Base-by-base conservation (phyloP, 2,888 invertebrate species). In the Drosophila maculinotata region DNA sequence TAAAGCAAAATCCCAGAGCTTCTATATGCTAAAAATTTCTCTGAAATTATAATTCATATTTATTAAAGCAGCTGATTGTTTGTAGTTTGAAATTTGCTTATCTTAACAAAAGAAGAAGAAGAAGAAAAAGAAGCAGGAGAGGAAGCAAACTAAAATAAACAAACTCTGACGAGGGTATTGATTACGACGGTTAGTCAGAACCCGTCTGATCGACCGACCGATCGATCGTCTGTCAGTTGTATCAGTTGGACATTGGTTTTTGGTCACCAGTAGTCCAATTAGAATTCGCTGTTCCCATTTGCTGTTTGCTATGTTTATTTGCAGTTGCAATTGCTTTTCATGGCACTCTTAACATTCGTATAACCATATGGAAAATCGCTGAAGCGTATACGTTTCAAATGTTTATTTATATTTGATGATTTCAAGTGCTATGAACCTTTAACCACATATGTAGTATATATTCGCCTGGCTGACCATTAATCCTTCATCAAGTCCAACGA, bases 341-440 rank as follows among this genome's bases (percentile, higher is more conserved):
- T 31, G 44, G 53, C 14, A 39, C 36, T 47, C 42, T 33, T 10
- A 15, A n/a, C n/a, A 36, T 49, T 51, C 31, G 12, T 26, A 17
- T 26, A 49, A 30, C 45, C 45, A 48, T 54, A 59, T 62, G 51
- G 60, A 14, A 51, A 60, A 33, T 57, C 78, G 52, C 39, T 80
- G 69, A 59, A 73, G 86, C 80, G 69, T 65, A 48, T 39, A 26
- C n/a, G 63, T 76, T 73, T 63, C 58, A 44, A 79, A 72, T 62
- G 56, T 54, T 60, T 41, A 26, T 58, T 35, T 33, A 39, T 63
- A 49, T 45, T 42, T 53, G 53, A 48, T 62, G 33, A 49, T 41
- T 69, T 60, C 33, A 54, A 59, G 45, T 54, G 66, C 62, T 58
- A 28, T 58, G 59, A 82, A 64, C 76, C 62, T 66, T 74, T 68